Conservation (phyloP, 2,797 vertebrate genomes). For the Cynopterus sphinx region DNA sequence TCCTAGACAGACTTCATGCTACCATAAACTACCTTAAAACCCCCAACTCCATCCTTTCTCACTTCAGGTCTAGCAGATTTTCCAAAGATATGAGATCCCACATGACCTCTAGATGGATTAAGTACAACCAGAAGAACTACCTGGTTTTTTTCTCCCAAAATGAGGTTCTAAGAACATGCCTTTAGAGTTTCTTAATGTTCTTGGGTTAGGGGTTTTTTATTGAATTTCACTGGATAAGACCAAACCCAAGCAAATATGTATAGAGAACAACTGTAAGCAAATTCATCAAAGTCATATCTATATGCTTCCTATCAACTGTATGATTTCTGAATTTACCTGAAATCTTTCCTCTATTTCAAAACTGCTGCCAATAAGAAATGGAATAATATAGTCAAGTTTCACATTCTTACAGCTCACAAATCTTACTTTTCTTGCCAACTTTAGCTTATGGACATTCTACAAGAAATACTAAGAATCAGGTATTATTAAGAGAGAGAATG, state of each 20-base stretch:
- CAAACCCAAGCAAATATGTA: not conserved
- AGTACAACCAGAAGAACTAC: not conserved
- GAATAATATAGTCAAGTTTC: not conserved
- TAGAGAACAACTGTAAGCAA: not conserved
- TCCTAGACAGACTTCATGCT: not conserved
- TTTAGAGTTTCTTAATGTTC: not conserved
- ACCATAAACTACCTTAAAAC: not conserved
- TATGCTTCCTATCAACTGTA: not conserved
- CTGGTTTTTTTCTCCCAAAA: not conserved
- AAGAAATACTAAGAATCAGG: not conserved
- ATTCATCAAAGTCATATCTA: not conserved
- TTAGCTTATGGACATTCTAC: not conserved
- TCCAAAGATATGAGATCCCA: not conserved
- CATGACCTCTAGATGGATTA: not conserved
- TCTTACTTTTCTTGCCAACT: not conserved
- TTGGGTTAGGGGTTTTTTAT: not conserved
- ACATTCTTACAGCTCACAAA: not conserved
- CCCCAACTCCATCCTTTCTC: not conserved
- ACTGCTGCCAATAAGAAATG: not conserved
- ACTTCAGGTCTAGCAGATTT: not conserved
- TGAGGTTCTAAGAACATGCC: not conserved
- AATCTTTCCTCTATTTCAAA: not conserved
- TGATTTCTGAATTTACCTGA: not conserved
- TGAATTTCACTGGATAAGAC: not conserved
- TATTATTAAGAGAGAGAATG: not conserved